phyloP scores from a whole-genome alignment of 2,113 vertebrate species.

The Myocastor coypus region DNA sequence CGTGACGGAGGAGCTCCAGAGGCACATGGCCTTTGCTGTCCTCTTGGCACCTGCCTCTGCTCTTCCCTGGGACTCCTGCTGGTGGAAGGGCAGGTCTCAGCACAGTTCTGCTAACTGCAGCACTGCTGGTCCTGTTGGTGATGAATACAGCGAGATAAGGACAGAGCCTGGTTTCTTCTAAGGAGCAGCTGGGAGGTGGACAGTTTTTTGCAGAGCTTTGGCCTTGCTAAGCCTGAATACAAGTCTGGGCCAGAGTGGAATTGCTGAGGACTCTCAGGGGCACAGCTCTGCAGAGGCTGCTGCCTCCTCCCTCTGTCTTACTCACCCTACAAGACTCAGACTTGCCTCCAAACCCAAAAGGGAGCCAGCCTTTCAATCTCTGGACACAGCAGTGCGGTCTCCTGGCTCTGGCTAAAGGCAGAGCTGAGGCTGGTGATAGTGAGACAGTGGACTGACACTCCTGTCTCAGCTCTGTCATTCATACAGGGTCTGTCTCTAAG shows the following conservation, averaged over 20 bases:
- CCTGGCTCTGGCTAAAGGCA: neutral
- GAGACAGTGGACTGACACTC: neutral
- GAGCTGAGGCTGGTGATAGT: neutral
- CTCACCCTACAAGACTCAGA: no score
- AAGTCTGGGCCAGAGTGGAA: slow-evolving; percentile 21
- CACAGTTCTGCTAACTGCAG: neutral
- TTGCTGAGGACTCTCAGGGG: neutral
- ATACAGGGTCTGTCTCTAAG: fast-evolving
- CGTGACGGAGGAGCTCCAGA: neutral
- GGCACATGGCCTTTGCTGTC: neutral
- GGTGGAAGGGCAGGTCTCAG: neutral
- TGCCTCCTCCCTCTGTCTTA: neutral
- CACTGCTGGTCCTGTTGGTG: neutral
- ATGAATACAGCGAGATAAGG: neutral
- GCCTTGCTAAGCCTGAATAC: neutral
- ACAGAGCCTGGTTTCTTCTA: neutral
- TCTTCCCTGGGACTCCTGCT: neutral
- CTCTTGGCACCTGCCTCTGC: neutral
- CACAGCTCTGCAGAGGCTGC: neutral
- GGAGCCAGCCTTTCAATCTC: neutral
- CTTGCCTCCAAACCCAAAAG: neutral
- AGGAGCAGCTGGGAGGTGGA: neutral
- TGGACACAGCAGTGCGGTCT: neutral
- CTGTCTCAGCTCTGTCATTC: neutral
- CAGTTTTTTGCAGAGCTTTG: neutral